A percentile compares a stretch with the other conserved stretches of the same genome.
Conservation (phyloP, 1,140 invertebrate genomes). For the Homarus americanus region DNA sequence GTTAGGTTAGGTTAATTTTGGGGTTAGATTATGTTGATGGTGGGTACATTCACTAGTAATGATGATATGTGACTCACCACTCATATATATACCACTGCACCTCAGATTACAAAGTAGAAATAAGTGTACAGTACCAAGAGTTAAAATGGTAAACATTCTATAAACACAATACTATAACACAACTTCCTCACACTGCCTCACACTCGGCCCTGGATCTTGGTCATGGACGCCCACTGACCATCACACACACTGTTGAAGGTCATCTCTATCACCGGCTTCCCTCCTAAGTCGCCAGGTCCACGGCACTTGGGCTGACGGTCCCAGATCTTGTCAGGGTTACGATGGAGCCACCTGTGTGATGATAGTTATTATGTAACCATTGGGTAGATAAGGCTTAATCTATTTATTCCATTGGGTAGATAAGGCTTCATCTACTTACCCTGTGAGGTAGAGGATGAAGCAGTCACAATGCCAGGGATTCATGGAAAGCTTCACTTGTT, state of each 20-base stretch:
- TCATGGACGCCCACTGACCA: conserved; percentile 91
- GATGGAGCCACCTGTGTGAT: conserved; percentile 82
- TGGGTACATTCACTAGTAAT: too few species aligned
- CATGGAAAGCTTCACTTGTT: conserved; percentile 86
- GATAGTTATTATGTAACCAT: neutral
- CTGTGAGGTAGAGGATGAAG: conserved; percentile 85
- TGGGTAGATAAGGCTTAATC: too few species aligned
- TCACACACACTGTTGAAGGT: conserved; percentile 89
- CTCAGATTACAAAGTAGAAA: too few species aligned
- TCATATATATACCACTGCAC: too few species aligned
- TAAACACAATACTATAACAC: too few species aligned
- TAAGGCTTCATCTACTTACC: conserved; percentile 80
- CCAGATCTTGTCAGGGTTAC: conserved; percentile 85
- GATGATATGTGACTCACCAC: too few species aligned
- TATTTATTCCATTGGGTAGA: conserved; percentile 79
- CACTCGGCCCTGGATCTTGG: conserved; percentile 74
- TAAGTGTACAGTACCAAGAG: too few species aligned
- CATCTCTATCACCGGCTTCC: conserved; percentile 84
- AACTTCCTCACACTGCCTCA: too few species aligned
- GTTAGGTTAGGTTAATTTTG: too few species aligned
- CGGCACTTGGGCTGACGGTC: conserved; percentile 86
- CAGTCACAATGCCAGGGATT: conserved; percentile 94
- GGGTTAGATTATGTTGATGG: too few species aligned
- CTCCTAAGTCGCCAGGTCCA: conserved; percentile 86
- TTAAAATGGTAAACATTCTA: too few species aligned